Evolutionary conservation across 1,140 invertebrate genomes (phyloP).

Genomic region (Trachymyrmex septentrionalis): DNA sequence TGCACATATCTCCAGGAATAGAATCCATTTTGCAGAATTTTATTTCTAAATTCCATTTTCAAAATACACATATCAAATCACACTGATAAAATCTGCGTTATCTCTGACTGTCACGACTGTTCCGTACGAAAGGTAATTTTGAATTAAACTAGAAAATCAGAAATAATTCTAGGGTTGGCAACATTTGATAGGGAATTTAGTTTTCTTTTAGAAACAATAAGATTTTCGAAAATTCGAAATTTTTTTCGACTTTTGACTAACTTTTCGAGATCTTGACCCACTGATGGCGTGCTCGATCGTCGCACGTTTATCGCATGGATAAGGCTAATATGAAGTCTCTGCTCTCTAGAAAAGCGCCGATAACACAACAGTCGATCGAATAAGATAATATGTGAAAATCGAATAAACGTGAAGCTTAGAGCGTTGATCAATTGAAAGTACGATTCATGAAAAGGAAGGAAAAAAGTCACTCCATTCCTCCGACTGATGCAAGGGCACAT

Average conservation of each 20-base stretch:
- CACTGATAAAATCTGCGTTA: too few relatives aligned
- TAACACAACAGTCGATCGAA: conserved; percentile 28
- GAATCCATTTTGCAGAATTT: too few relatives aligned
- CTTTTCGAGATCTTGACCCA: background rate
- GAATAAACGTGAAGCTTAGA: background rate
- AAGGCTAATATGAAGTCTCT: conserved; percentile 21
- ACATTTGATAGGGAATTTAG: background rate
- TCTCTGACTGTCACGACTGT: too few relatives aligned
- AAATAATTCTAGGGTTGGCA: background rate
- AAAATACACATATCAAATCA: too few relatives aligned
- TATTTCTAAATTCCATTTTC: too few relatives aligned
- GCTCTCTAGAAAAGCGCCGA: conserved; percentile 30
- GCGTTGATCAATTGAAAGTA: conserved; percentile 60
- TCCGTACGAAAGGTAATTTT: too few relatives aligned
- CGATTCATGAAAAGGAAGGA: background rate
- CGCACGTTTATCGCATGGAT: background rate
- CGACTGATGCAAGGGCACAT: background rate
- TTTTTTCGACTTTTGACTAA: background rate
- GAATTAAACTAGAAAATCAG: too few relatives aligned
- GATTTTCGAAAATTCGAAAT: background rate
- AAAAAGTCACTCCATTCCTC: background rate
- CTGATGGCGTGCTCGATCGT: background rate
- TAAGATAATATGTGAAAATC: background rate
- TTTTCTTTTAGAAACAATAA: background rate
- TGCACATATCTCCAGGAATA: too few relatives aligned